Evolutionary conservation across 2,888 invertebrate genomes (phyloP), one percentile per base, ranked within the genome.

Genomic region (Cephus rjabovi): DNA sequence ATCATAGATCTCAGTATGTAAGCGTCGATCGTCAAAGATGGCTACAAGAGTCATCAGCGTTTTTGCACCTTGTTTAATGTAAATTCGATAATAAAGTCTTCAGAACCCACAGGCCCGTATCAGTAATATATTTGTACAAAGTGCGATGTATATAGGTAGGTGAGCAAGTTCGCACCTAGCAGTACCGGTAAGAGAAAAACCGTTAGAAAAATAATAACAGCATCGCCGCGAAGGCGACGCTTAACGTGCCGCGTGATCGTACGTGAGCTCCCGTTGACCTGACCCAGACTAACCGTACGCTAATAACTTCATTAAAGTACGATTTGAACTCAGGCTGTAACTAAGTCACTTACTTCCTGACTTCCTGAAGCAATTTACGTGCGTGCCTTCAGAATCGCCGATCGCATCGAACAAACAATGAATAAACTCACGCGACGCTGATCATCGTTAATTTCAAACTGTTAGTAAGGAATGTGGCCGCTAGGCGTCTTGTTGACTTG

Each of bases 151-250:
- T 40, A 40, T 40, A 23, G 40, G 15, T 23, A 56, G 23, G 56
- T 56, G 56, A 23, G 0, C 56, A 74, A 77, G 74, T 77, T 75
- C 77, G 35, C 77, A 74, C 74, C 75, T 75, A 74, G 68, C n/a
- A 30, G 71, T 30, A 34, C 69, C 37, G 34, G 31, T 69, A 31
- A 31, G 40, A 31, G 78, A 75, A 77, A 73, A 78, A 81, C 85
- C 85, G 85, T 85, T 85, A 85, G 81, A 81, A 85, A 81, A 82
- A 81, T 82, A 84, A 84, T 82, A 79, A 76, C 74, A 73, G 69
- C 73, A 15, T 12, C 31, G 71, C 12, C 71, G 33, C 30, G 33
- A 31, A 71, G 31, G 33, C 31, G 31, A 71, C 31, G 71, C 15
- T 71, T 34, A 31, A 71, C 71, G 71, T 6, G 33, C 31, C 12